Conservation (phyloP, 1,140 invertebrate species). For the Cylas formicarius region DNA sequence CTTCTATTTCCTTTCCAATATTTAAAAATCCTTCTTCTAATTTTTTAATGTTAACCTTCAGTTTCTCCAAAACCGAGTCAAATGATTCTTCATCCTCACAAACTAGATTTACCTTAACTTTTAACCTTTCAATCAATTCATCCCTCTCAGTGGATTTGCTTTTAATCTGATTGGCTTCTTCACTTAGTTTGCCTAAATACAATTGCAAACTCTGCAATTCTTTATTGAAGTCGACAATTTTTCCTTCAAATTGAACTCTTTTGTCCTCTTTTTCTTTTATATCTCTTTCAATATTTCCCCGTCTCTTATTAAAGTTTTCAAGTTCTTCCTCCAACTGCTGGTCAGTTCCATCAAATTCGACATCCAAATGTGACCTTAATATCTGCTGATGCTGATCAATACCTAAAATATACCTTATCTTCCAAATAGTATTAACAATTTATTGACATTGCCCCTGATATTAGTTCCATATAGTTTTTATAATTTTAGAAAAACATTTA, state of each 20-base stretch:
- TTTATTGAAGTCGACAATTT: slow-evolving; percentile 16
- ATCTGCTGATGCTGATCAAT: slow-evolving; percentile 14
- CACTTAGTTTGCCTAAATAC: slow-evolving; percentile 35
- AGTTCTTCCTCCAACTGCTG: slow-evolving; percentile 47
- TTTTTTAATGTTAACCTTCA: neutral
- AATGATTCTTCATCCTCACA: neutral
- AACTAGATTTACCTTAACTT: slow-evolving; percentile 1
- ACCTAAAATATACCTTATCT: too few species aligned
- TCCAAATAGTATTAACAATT: too few species aligned
- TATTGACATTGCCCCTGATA: too few species aligned
- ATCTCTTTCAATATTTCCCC: slow-evolving; percentile 23
- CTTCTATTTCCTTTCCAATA: slow-evolving; percentile 1
- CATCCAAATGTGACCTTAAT: slow-evolving; percentile 37
- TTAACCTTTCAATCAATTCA: slow-evolving; percentile 29
- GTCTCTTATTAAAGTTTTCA: slow-evolving; percentile 28
- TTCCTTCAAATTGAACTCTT: slow-evolving; percentile 20
- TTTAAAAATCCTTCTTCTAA: slow-evolving; percentile 25
- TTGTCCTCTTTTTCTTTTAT: slow-evolving; percentile 21
- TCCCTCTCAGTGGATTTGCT: slow-evolving; percentile 31
- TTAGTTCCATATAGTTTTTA: too few species aligned
- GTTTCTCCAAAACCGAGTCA: slow-evolving; percentile 41
- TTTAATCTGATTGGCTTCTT: slow-evolving; percentile 35
- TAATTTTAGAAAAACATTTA: too few species aligned
- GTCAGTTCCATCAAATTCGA: slow-evolving; percentile 54
- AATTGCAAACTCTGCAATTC: slow-evolving; percentile 30